Percentiles rank a stretch among this genome's conserved stretches.
Evolutionary conservation across 92 coral and sea anemone species (phyloP).

Genomic region (Actinostola sp.): DNA sequence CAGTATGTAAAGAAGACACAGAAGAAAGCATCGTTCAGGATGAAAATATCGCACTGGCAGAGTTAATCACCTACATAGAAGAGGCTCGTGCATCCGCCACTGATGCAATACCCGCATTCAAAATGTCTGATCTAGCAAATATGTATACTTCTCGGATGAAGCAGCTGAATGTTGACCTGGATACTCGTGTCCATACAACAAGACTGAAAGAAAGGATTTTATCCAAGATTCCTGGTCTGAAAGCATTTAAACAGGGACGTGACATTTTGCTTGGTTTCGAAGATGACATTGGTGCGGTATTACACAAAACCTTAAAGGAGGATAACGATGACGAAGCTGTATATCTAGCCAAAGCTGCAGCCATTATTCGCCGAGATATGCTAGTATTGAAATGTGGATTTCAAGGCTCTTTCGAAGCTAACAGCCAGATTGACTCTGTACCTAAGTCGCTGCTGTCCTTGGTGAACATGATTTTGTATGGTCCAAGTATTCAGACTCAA

Average conservation of each 20-base stretch:
- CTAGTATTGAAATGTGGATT: slow-evolving; percentile 30
- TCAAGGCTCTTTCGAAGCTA: slow-evolving; percentile 42
- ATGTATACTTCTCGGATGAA: slow-evolving; percentile 36
- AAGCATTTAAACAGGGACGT: slow-evolving; percentile 49
- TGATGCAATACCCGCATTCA: slow-evolving; percentile 25
- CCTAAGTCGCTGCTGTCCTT: slow-evolving; percentile 51
- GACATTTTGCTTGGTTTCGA: slow-evolving; percentile 35
- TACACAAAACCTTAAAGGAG: slow-evolving; percentile 33
- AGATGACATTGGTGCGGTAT: slow-evolving; percentile 29
- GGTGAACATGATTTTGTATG: slow-evolving; percentile 61
- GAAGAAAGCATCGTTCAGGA: slow-evolving; percentile 30
- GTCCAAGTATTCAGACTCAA: slow-evolving; percentile 52
- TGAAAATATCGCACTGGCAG: slow-evolving; percentile 66
- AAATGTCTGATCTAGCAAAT: slow-evolving; percentile 42
- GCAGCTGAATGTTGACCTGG: slow-evolving; percentile 42
- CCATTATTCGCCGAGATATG: slow-evolving; percentile 61
- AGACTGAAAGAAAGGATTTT: slow-evolving; percentile 57
- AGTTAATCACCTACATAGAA: slow-evolving; percentile 61
- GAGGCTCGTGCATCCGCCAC: slow-evolving; percentile 21
- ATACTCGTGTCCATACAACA: slow-evolving; percentile 32
- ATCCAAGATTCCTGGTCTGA: slow-evolving; percentile 29
- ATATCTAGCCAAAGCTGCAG: slow-evolving; percentile 56
- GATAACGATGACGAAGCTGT: slow-evolving; percentile 60
- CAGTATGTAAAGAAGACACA: neutral
- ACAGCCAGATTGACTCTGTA: slow-evolving; percentile 55